These are phyloP conservation scores for Botrylloides violaceus DNA, from an alignment of 23 tunicate genomes.

Conservation along the genomic window DNA sequence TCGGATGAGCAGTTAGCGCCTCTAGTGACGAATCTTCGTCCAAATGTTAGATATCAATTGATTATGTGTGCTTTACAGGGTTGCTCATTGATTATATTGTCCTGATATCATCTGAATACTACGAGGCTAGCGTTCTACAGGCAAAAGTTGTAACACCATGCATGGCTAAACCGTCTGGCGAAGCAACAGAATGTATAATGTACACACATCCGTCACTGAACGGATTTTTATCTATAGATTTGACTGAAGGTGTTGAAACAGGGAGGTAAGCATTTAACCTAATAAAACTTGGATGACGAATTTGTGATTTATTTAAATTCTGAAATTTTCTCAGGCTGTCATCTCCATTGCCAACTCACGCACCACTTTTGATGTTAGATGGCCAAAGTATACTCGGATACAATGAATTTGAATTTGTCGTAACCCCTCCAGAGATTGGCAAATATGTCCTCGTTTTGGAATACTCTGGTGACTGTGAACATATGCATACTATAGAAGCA, in stretches of 20 bases:
- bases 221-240: constrained; percentile 10
- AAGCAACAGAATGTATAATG: constrained; percentile 83
- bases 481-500: constrained; percentile 10
- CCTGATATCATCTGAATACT: constrained; percentile 83
- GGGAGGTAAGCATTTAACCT: background rate
- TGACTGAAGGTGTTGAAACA: constrained; percentile 11
- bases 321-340: constrained; percentile 2
- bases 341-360: constrained; percentile 52
- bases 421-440: constrained; percentile 42
- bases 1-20: no score
- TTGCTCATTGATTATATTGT: constrained; percentile 83
- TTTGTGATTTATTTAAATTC: background rate
- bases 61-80: constrained; percentile 33
- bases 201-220: constrained; percentile 62
- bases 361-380: constrained; percentile 49
- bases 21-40: no score
- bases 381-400: constrained; percentile 37
- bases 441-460: constrained; percentile 88
- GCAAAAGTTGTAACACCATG: constrained; percentile 65
- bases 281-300: background rate
- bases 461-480: constrained; percentile 54
- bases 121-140: constrained; percentile 84
- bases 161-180: constrained; percentile 7
- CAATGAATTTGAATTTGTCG: background rate
- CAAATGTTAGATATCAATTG: no score